Percentiles rank a stretch among this genome's conserved stretches.
Conservation (phyloP, 2,888 invertebrate genomes). For the Dryomyza anilis region DNA sequence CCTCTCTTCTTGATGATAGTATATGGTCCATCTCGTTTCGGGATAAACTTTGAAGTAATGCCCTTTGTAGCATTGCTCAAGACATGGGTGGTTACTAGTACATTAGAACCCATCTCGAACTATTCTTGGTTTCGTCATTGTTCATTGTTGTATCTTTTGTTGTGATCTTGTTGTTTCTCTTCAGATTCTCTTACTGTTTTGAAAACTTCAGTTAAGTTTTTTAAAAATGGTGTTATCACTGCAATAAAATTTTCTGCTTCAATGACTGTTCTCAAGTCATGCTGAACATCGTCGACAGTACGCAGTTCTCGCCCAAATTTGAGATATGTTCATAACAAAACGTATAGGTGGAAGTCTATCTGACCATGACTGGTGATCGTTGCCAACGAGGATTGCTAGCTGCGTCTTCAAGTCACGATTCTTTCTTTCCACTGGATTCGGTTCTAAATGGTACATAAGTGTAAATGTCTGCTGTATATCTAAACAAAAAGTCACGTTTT, state of each 20-base stretch:
- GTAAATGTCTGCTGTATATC: no score
- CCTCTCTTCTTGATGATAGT: no score
- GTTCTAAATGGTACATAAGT: not conserved
- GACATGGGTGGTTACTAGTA: constrained; percentile 39
- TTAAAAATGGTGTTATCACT: constrained; percentile 49
- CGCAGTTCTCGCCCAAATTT: no score
- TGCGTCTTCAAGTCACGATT: constrained; percentile 23
- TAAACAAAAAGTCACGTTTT: no score
- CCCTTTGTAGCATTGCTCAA: constrained; percentile 38
- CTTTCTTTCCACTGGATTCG: constrained; percentile 1
- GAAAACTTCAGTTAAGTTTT: constrained; percentile 49
- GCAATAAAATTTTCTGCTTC: no score
- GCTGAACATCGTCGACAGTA: no score
- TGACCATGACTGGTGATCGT: constrained; percentile 15
- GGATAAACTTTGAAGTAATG: constrained; percentile 43
- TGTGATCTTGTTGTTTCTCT: constrained; percentile 7
- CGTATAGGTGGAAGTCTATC: constrained; percentile 46
- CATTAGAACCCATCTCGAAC: constrained; percentile 39
- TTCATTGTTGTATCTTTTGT: not conserved
- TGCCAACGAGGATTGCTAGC: constrained; percentile 2
- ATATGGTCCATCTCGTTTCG: no score
- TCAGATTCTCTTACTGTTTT: constrained; percentile 40
- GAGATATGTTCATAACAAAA: constrained; percentile 58
- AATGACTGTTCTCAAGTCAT: no score
- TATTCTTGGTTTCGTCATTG: not conserved